Percentiles rank a stretch among this genome's conserved stretches.
Evolutionary conservation across 2,797 vertebrate species (phyloP).

Genomic region (Peromyscus attwateri): DNA sequence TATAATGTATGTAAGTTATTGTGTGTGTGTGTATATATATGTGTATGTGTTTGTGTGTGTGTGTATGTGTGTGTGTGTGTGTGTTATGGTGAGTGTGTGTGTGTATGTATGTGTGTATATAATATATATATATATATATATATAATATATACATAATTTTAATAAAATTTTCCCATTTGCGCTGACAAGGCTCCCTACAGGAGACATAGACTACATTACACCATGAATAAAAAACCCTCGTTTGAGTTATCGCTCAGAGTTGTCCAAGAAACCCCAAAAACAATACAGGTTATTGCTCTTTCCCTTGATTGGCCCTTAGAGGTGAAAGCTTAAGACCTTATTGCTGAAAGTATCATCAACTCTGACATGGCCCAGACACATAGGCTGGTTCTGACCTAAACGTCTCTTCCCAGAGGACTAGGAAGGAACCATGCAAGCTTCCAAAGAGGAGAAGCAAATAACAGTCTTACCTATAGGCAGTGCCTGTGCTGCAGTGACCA

Average conservation of each 20-base stretch:
- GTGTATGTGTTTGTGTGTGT: no score
- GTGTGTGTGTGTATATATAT: no score
- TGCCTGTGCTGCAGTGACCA: background rate
- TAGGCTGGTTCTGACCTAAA: background rate
- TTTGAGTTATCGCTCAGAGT: background rate
- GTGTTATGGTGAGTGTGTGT: no score
- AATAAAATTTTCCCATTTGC: background rate
- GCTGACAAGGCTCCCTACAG: background rate
- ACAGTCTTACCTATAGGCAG: background rate
- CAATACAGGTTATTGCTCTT: background rate
- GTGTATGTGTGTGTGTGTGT: no score
- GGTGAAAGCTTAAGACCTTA: background rate
- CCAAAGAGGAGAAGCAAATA: background rate
- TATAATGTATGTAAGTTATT: background rate
- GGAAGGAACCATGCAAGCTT: background rate
- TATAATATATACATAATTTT: no score
- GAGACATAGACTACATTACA: background rate
- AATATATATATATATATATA: no score
- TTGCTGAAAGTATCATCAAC: background rate
- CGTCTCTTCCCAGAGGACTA: background rate
- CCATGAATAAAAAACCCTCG: background rate
- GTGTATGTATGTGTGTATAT: no score
- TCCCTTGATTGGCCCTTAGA: background rate
- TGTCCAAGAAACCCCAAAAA: background rate
- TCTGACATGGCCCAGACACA: background rate